A percentile compares a stretch with the other conserved stretches of the same genome.
Conservation (phyloP, 1,140 invertebrate genomes). For the Daktulosphaira vitifoliae region DNA sequence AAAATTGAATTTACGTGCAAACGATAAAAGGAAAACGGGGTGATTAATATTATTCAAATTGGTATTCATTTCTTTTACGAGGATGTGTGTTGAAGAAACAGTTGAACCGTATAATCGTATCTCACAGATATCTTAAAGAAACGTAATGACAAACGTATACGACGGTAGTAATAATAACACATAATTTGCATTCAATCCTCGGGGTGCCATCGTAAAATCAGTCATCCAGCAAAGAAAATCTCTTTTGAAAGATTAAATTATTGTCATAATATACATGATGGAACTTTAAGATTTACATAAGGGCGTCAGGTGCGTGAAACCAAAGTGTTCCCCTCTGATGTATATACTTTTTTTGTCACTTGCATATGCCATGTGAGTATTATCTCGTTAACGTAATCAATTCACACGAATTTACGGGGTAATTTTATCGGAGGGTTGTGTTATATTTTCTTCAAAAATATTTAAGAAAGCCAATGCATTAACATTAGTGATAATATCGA, state of each 20-base stretch:
- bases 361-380: slow-evolving; percentile 2
- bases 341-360: not conserved
- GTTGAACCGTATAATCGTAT: slow-evolving; percentile 28
- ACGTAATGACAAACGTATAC: slow-evolving; percentile 10
- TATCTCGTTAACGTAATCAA: slow-evolving; percentile 17
- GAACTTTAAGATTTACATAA: slow-evolving; percentile 28
- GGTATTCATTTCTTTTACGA: slow-evolving; percentile 5
- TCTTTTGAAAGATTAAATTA: slow-evolving; percentile 33
- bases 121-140: not conserved
- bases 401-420: slow-evolving; percentile 24
- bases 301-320: slow-evolving; percentile 26
- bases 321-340: slow-evolving; percentile 17
- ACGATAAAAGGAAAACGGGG: slow-evolving; percentile 5
- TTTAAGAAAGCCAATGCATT: no score
- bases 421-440: slow-evolving; percentile 4
- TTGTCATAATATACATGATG: slow-evolving; percentile 15
- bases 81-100: not conserved
- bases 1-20: slow-evolving; percentile 6
- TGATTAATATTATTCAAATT: slow-evolving; percentile 33
- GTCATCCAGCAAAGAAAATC: slow-evolving; percentile 31
- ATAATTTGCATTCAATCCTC: slow-evolving; percentile 31
- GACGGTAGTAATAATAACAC: not conserved
- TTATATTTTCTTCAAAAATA: no score
- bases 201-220: slow-evolving; percentile 2
- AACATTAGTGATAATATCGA: no score